phyloP scores from a whole-genome alignment of 1,140 invertebrate species.

The Bradysia coprophila region DNA sequence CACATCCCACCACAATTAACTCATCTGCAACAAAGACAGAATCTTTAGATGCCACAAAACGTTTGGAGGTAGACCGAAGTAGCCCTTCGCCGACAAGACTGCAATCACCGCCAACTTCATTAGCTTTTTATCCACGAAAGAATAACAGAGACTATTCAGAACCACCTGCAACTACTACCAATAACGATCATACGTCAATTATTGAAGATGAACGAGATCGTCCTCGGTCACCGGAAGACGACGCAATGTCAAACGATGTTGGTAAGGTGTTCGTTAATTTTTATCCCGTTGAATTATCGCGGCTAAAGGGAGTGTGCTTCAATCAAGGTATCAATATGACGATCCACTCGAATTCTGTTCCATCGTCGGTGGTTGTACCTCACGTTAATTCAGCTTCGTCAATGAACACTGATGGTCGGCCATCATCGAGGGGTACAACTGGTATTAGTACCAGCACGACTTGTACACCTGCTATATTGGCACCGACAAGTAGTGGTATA shows the following conservation, averaged over 20 bases:
- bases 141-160: not conserved
- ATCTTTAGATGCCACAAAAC: slow-evolving; percentile 1
- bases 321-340: slow-evolving; percentile 17
- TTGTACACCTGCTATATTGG: not conserved
- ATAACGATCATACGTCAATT: not conserved
- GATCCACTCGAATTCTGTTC: slow-evolving; percentile 1
- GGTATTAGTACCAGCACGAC: slow-evolving; percentile 1
- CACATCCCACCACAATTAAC: no score
- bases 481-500: slow-evolving; percentile 7
- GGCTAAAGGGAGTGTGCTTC: no score
- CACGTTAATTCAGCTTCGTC: slow-evolving; percentile 1
- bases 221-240: slow-evolving; percentile 3
- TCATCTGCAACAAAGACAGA: slow-evolving; percentile 9
- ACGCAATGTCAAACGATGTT: slow-evolving; percentile 2
- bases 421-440: slow-evolving; percentile 13
- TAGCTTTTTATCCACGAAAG: slow-evolving; percentile 4
- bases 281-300: not conserved
- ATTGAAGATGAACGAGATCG: not conserved
- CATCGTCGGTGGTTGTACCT: slow-evolving; percentile 3
- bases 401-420: slow-evolving; percentile 16
- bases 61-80: slow-evolving; percentile 11
- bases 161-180: not conserved
- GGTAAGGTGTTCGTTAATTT: not conserved
- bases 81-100: slow-evolving; percentile 18
- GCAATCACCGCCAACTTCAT: slow-evolving; percentile 5